These are phyloP conservation scores for Ciconia maguari DNA, from an alignment of 2,113 vertebrate species.

Conservation along the genomic window DNA sequence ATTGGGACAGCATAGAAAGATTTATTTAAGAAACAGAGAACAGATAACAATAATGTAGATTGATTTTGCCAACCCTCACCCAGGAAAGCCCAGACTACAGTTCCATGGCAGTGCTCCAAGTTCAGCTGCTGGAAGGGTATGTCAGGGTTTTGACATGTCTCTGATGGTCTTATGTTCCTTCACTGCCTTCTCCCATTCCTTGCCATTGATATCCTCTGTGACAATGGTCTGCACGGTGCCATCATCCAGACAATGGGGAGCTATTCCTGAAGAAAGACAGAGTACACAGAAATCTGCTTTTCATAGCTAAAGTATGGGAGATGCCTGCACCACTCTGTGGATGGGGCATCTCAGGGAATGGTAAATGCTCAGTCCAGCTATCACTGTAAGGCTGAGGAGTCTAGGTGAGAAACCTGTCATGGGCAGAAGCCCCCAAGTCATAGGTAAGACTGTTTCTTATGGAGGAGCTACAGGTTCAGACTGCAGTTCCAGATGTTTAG, in stretches of 20 bases:
- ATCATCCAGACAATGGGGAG: constrained; percentile 90
- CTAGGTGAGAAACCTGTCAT: not conserved
- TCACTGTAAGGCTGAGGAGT: not conserved
- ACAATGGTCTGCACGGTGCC: constrained; percentile 83
- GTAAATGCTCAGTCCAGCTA: not conserved
- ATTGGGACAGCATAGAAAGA: not conserved
- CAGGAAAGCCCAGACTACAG: not conserved
- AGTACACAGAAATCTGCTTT: not conserved
- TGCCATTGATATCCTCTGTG: constrained; percentile 86
- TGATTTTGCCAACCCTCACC: not conserved
- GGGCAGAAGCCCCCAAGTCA: not conserved
- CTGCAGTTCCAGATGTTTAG: not conserved
- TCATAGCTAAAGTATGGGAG: not conserved
- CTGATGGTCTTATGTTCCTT: constrained; percentile 84
- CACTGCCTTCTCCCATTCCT: constrained; percentile 91
- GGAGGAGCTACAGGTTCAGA: not conserved
- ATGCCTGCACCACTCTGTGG: not conserved
- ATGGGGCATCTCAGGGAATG: not conserved
- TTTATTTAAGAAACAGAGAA: constrained; percentile 57
- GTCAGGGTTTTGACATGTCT: constrained; percentile 85
- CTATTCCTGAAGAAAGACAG: constrained; percentile 79
- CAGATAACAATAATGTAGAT: not conserved
- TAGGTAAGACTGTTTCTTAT: not conserved
- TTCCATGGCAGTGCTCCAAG: not conserved
- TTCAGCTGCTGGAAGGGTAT: not conserved